A percentile compares a stretch with the other conserved stretches of the same genome.
phyloP scores from a whole-genome alignment of 2,113 vertebrate genomes.

The Cygnus buccinator region DNA sequence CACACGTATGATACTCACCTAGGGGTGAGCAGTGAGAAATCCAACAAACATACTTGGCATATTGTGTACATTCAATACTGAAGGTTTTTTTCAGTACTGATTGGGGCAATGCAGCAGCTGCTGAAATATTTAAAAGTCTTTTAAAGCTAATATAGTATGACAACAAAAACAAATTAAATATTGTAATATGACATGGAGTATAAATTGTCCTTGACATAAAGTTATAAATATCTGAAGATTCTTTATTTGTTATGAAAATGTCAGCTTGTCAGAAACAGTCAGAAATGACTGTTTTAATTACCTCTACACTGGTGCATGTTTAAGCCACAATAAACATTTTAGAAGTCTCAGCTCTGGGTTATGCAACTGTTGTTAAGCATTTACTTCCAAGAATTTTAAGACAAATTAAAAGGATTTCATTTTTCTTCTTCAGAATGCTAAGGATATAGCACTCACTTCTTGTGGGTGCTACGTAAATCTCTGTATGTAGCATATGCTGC shows the following conservation, averaged over 20 bases:
- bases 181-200: slow-evolving; percentile 61
- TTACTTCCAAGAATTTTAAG: background rate
- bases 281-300: slow-evolving; percentile 52
- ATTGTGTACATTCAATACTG: background rate
- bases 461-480: background rate
- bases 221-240: slow-evolving; percentile 61
- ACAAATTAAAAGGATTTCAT: background rate
- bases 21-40: background rate
- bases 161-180: slow-evolving; percentile 71
- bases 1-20: background rate
- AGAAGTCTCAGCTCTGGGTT: background rate
- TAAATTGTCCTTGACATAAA: slow-evolving; percentile 64
- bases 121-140: slow-evolving; percentile 59
- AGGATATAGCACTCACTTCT: background rate
- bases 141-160: slow-evolving; percentile 58
- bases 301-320: slow-evolving; percentile 1
- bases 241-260: slow-evolving; percentile 66
- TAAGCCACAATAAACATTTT: slow-evolving; percentile 10
- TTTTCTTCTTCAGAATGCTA: slow-evolving; percentile 7
- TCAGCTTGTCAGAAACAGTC: slow-evolving; percentile 34
- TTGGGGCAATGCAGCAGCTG: slow-evolving; percentile 26
- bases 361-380: background rate
- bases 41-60: background rate
- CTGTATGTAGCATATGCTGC: background rate
- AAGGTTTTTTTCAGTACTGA: background rate